Evolutionary conservation across 2,797 vertebrate species (phyloP).

Genomic region (Rallus crepitans): DNA sequence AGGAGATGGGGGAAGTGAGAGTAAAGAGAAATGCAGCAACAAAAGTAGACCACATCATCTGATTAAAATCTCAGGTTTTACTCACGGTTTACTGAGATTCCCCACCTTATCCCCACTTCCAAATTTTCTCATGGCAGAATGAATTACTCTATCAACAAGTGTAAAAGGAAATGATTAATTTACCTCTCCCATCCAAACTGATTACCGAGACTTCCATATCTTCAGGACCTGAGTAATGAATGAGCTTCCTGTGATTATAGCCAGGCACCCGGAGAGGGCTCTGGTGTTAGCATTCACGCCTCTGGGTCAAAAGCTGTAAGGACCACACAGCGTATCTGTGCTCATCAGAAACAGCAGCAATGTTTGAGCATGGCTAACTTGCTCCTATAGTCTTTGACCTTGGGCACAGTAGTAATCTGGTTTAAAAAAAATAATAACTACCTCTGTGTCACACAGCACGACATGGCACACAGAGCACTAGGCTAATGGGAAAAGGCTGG

Average conservation of each 20-base stretch:
- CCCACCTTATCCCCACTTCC: not conserved
- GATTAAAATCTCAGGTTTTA: slow-evolving; percentile 42
- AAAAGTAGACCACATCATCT: not conserved
- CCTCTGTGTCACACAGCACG: fast-evolving
- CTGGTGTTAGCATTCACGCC: not conserved
- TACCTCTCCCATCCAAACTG: slow-evolving; percentile 50
- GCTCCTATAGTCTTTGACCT: not conserved
- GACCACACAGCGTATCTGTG: not conserved
- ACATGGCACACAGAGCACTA: not conserved
- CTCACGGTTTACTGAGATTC: not conserved
- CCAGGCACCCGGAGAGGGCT: not conserved
- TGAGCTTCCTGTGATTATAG: slow-evolving; percentile 62
- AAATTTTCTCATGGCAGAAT: slow-evolving; percentile 37
- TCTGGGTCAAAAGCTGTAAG: slow-evolving; percentile 12
- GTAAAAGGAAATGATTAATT: slow-evolving; percentile 71
- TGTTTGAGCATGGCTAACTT: not conserved
- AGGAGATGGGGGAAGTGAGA: not conserved
- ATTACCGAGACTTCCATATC: slow-evolving; percentile 57
- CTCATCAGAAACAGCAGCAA: not conserved
- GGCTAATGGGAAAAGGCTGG: not conserved
- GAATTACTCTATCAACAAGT: slow-evolving; percentile 56
- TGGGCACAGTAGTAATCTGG: not conserved
- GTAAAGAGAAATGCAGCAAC: not conserved
- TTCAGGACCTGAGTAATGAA: slow-evolving; percentile 45
- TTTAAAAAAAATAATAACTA: not conserved